Conservation (phyloP, 1,140 invertebrate species). For the Papilio helenus region DNA sequence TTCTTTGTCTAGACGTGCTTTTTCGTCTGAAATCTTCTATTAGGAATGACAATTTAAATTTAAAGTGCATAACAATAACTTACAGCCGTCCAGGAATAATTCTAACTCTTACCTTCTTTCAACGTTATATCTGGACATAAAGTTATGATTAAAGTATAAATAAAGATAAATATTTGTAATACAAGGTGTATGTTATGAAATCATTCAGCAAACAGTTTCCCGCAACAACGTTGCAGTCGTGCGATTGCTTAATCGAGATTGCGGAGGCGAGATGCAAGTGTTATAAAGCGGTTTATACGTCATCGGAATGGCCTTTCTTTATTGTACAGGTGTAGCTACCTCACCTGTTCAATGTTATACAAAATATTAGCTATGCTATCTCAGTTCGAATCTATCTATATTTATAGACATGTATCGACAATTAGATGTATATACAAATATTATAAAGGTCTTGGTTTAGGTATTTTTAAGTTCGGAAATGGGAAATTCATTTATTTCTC, state of each 20-base stretch:
- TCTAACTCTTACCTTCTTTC: neutral
- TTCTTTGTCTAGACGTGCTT: neutral
- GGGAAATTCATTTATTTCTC: too few relatives aligned
- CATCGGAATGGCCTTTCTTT: neutral
- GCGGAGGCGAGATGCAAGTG: constrained; percentile 5
- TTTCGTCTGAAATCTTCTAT: neutral
- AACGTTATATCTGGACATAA: neutral
- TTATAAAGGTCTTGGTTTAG: neutral
- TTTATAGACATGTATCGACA: neutral
- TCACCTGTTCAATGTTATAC: neutral
- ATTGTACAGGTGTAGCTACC: neutral
- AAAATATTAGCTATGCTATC: neutral
- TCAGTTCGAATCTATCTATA: neutral
- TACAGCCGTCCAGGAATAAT: neutral
- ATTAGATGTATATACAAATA: neutral
- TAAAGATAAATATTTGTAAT: constrained; percentile 18
- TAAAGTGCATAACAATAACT: neutral
- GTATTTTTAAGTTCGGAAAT: too few relatives aligned
- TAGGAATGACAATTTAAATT: neutral
- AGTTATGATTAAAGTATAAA: neutral
- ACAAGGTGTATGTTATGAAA: constrained; percentile 12
- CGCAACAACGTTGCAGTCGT: neutral
- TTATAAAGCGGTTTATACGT: neutral
- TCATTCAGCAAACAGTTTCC: neutral
- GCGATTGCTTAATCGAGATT: constrained; percentile 19